Evolutionary conservation across 2,113 vertebrate genomes (phyloP), one percentile per base, ranked within the genome.

Genomic region (Alligator mississippiensis): DNA sequence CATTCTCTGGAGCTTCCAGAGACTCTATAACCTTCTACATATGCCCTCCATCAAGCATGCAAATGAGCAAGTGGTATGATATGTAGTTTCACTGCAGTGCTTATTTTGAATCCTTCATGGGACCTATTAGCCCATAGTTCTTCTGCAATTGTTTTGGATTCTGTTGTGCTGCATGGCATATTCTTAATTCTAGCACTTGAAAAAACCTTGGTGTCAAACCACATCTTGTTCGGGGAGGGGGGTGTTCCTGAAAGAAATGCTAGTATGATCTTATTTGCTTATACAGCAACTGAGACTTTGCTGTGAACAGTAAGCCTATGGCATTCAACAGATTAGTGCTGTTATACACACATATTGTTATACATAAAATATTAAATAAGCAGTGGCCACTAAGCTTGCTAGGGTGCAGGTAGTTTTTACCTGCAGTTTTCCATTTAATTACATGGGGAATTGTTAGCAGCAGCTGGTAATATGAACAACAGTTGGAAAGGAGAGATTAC

Each of bases 371-470:
- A 59, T 25, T 54, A 92, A 75, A 60, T n/a, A 84, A 75, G 75
- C 17, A 57, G 11, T 18, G 90, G 84, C 0, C 0, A 25, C 25
- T 76, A 62, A 82, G 62, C 7, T 90, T 78, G 25, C 59, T 66
- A 78, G 54, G 22, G 54, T 88, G 54, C 68, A 68, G 90, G 84
- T 19, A 92, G 64, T 18, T 78, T 11, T 34, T 80, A 55, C 11
- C 22, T 76, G 12, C 13, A 4, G 62, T 89, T 84, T 68, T 0
- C 54, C 0, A 1, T 34, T 72, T 81, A 38, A 80, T 88, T 93
- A 87, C 83, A 61, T 63, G 89, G 17, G 38, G 90, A 96, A 81
- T 84, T 93, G 80, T 82, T 96, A 85, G 38, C 90, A 79, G 92
- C 86, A 84, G 63, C 75, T 21, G 63, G 86, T 34, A 88, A 63